phyloP scores from a whole-genome alignment of 2,797 vertebrate genomes.

The Picus viridis region DNA sequence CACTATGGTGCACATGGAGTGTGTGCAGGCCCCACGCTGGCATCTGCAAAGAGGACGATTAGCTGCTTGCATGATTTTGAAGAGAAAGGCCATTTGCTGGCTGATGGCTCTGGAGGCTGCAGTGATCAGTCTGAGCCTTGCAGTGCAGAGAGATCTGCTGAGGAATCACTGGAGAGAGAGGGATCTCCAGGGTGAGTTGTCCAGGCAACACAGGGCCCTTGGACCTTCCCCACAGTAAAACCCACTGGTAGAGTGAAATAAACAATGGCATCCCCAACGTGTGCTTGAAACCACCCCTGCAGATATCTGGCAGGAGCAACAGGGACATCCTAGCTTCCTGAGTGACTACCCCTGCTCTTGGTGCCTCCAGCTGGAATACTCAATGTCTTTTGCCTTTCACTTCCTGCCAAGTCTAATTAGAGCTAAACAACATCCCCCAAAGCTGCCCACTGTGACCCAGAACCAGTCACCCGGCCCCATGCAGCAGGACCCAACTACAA shows the following conservation, averaged over 20 bases:
- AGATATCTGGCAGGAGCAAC: background rate
- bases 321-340: background rate
- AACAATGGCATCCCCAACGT: background rate
- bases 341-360: background rate
- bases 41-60: background rate
- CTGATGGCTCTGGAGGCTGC: background rate
- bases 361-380: background rate
- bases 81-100: background rate
- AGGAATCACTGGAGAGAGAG: background rate
- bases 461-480: background rate
- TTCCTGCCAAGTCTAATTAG: background rate
- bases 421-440: background rate
- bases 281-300: background rate
- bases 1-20: accelerated
- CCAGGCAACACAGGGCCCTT: accelerated
- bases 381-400: background rate
- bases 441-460: background rate
- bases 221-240: background rate
- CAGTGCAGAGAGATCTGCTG: background rate
- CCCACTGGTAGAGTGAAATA: accelerated
- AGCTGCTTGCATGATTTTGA: background rate
- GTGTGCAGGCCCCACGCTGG: background rate
- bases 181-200: background rate
- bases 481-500: background rate
- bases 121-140: background rate